Conservation (phyloP, 2,888 invertebrate genomes). For the Euclidia mi region DNA sequence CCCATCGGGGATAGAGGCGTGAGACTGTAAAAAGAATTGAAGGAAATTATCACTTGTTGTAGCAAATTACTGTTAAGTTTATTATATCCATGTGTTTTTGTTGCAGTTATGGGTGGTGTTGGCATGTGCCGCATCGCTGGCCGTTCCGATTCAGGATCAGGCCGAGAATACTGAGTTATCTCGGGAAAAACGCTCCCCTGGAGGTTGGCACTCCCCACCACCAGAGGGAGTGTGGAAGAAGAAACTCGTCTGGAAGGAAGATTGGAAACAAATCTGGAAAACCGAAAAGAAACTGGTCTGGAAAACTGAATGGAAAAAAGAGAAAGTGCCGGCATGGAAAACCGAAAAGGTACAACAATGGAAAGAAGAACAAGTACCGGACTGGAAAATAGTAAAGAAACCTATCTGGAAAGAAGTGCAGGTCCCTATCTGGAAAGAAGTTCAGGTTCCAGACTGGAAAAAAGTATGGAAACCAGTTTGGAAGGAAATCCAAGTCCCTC, state of each 20-base stretch:
- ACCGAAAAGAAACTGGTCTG: constrained; percentile 93
- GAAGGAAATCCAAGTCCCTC: constrained; percentile 92
- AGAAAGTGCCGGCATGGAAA: constrained; percentile 94
- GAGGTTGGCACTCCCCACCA: constrained; percentile 87
- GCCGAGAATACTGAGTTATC: constrained; percentile 73
- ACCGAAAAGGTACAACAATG: constrained; percentile 94
- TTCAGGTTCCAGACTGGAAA: constrained; percentile 91
- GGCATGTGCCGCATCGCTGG: constrained; percentile 84
- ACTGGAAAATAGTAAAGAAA: constrained; percentile 92
- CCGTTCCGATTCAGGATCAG: constrained; percentile 74
- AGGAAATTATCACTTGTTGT: no score
- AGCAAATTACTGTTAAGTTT: constrained; percentile 1
- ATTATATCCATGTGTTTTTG: constrained; percentile 48
- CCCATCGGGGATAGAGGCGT: no score
- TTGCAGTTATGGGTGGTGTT: constrained; percentile 91
- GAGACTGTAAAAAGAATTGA: no score
- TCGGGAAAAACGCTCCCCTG: constrained; percentile 89
- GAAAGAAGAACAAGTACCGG: constrained; percentile 93
- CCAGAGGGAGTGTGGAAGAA: constrained; percentile 95
- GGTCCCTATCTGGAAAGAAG: constrained; percentile 92
- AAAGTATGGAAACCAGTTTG: constrained; percentile 91
- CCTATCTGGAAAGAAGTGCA: constrained; percentile 93
- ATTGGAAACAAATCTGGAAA: constrained; percentile 94
- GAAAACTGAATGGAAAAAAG: constrained; percentile 94
- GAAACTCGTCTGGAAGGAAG: constrained; percentile 95